Evolutionary conservation across 2,113 vertebrate species (phyloP).

Genomic region (Osmerus mordax): DNA sequence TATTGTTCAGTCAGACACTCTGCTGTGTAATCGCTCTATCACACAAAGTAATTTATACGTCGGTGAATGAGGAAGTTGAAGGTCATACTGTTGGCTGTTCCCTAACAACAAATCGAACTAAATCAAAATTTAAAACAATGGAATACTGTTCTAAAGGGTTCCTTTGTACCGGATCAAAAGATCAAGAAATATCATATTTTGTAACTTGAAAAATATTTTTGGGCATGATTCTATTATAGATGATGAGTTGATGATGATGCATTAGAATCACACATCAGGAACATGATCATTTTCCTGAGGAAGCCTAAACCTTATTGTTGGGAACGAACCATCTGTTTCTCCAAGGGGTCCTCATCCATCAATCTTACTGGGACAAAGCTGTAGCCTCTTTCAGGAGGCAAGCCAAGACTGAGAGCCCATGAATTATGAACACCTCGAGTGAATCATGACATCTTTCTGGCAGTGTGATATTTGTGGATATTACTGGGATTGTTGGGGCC

Average conservation of each 20-base stretch:
- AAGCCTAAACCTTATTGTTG: slow-evolving; percentile 74
- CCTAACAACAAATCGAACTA: no score
- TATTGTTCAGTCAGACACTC: no score
- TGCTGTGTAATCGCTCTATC: no score
- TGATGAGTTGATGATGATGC: slow-evolving; percentile 57
- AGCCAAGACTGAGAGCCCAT: slow-evolving; percentile 63
- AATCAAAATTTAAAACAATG: background rate
- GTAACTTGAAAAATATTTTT: slow-evolving; percentile 10
- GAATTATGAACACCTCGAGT: slow-evolving; percentile 69
- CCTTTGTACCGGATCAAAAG: no score
- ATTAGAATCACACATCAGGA: slow-evolving; percentile 53
- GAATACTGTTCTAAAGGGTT: background rate
- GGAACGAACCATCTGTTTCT: slow-evolving; percentile 75
- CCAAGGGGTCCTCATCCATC: slow-evolving; percentile 66
- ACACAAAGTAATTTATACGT: no score
- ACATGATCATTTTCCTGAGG: slow-evolving; percentile 68
- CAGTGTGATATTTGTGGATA: slow-evolving; percentile 38
- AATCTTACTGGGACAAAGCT: slow-evolving; percentile 62
- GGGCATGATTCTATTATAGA: slow-evolving; percentile 51
- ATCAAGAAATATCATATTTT: slow-evolving; percentile 32
- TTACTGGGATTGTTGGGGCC: slow-evolving; percentile 38
- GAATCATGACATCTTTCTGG: slow-evolving; percentile 66
- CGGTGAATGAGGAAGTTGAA: no score
- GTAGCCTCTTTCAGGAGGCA: slow-evolving; percentile 41
- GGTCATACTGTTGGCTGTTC: no score